Evolutionary conservation across 2,113 vertebrate species (phyloP), one percentile per base, ranked within the genome.

Genomic region (Apeltes quadracus): DNA sequence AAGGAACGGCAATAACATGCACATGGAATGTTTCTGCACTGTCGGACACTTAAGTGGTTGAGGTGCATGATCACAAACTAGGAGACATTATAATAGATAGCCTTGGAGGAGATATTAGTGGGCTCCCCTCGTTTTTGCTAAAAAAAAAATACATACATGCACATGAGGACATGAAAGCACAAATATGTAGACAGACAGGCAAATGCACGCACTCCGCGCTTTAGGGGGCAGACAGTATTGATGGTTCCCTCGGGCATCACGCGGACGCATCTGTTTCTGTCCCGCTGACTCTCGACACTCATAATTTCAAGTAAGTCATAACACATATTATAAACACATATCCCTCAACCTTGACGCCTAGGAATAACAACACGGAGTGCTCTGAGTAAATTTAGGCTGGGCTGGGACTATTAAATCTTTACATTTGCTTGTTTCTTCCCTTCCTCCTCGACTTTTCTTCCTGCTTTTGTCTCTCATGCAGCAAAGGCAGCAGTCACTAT

Each of bases 261-360:
- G 56, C n/a, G 73, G 90, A 90, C 84, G 88, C 90, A 92, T 93
- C 91, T 93, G 91, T 92, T 93, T 90, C 89, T 90, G 88, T 87
- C 89, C 79, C 56, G 16, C 81, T 86, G 84, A 87, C 86, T 92
- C 81, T 82, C 86, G 76, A 76, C 82, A 68, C 88, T 90, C 89
- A 92, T 92, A 90, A 92, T 90, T 93, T 90, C 81, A 91, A 91
- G 90, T 88, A 90, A 92, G 91, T 92, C 91, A 91, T 93, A 93
- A 92, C 91, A 91, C 89, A 92, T 92, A 93, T 94, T 93, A 90
- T 93, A 93, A 94, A 93, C 92, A 92, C 89, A 82, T 90, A 92
- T 93, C 82, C 82, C 81, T 92, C 91, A 92, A 88, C 81, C 82
- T 69, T 90, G 91, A 92, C 90, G 75, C 86, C 79, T 76, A 84